Evolutionary conservation across 2,113 vertebrate genomes (phyloP), one percentile per base, ranked within the genome.

Genomic region (Nestor notabilis): DNA sequence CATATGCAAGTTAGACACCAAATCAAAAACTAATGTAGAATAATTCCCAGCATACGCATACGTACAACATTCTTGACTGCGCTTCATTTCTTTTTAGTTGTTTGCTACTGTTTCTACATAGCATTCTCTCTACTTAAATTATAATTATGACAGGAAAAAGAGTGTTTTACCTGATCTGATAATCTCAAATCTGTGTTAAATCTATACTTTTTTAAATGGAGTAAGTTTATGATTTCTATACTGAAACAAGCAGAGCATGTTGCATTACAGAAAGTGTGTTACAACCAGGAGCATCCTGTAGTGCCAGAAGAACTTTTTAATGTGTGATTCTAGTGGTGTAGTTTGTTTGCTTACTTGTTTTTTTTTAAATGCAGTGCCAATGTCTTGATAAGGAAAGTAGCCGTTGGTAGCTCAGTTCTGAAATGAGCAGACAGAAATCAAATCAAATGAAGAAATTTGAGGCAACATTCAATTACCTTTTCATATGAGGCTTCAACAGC

Each of bases 401-500:
- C 19, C 31, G 53, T 82, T 87, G 35, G 11, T 47, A 64, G 11
- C 14, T 84, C 28, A 18, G 16, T 44, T 93, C 35, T 13, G 13
- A 91, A 71, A 80, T 15, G 8, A 53, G 9, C 15, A 74, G 24
- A 25, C 27, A 70, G 21, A 85, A 85, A 56, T 49, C 3, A 7
- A 56, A 37, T 41, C 18, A 87, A 80, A 96, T 18, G 63, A 88
- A 77, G 27, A 83, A 79, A 87, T 3, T 33, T 17, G 20, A 76
- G 15, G n/a, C 9, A 71, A 46, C 24, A 79, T 79, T 74, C 5
- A 43, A 47, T 83, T 97, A 99, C 99, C 97, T 97, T 98, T 96
- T 97, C 97, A 83, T 99, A 86, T 25, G 99, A 99, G 7, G 99
- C 98, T 82, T 98, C 63, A 86, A 99, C 96, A n/a, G 98, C 98